Evolutionary conservation across 1,140 invertebrate species (phyloP).

Genomic region (Chelonus insularis): DNA sequence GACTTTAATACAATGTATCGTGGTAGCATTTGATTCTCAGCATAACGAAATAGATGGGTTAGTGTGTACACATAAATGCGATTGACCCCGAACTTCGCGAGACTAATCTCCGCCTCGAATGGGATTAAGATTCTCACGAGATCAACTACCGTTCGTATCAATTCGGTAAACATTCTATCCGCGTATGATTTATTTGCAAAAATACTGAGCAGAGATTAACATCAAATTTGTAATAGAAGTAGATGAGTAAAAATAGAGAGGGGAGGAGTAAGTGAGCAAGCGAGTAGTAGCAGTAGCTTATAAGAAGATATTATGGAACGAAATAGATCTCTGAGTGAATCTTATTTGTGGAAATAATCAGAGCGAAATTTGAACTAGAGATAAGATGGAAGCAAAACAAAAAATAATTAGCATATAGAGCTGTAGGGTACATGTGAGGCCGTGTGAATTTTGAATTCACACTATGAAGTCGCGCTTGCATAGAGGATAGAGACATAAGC

Average conservation of each 20-base stretch:
- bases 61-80: no score
- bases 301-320: no score
- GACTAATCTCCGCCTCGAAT: conserved; percentile 47
- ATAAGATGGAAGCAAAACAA: no score
- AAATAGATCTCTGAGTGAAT: no score
- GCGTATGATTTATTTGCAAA: conserved; percentile 37
- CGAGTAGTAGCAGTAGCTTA: no score
- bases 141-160: conserved; percentile 8
- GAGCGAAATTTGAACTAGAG: no score
- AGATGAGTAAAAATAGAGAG: conserved; percentile 18
- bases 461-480: background rate
- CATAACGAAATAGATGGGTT: conserved; percentile 13
- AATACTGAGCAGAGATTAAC: conserved; percentile 29
- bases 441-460: background rate
- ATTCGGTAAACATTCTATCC: background rate
- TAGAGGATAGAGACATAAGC: no score
- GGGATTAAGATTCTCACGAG: conserved; percentile 46
- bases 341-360: no score
- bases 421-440: no score
- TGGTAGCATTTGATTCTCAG: background rate
- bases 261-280: no score
- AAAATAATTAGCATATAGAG: no score
- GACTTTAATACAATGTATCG: conserved; percentile 7
- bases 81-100: conserved; percentile 32
- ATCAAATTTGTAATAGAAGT: conserved; percentile 2